Evolutionary conservation across 2,888 invertebrate genomes (phyloP).

Genomic region (Pheosia gnoma): DNA sequence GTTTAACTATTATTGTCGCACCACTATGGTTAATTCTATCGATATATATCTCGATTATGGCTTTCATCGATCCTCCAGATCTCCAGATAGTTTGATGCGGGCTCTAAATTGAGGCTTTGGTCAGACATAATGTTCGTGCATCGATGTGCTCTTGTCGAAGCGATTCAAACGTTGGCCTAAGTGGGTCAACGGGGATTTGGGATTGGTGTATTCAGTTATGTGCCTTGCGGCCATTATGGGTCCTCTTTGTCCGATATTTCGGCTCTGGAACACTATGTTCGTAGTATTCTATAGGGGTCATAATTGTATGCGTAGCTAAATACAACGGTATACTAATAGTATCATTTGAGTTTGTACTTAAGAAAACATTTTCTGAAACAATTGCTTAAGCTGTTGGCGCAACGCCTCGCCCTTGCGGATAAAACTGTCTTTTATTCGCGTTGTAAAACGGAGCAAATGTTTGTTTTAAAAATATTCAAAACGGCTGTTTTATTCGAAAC

Average conservation of each 20-base stretch:
- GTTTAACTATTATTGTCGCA: conserved; percentile 35
- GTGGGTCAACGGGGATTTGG: conserved; percentile 74
- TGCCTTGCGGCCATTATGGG: conserved; percentile 48
- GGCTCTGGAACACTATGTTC: conserved; percentile 49
- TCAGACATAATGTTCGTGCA: conserved; percentile 74
- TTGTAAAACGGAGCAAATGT: not conserved
- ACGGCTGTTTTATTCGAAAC: not conserved
- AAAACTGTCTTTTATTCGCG: conserved; percentile 13
- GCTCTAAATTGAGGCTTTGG: conserved; percentile 71
- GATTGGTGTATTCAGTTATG: conserved; percentile 58
- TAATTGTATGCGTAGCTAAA: not conserved
- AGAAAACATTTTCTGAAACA: conserved; percentile 4
- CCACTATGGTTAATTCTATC: not conserved
- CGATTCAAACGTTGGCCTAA: conserved; percentile 76
- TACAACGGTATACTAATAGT: not conserved
- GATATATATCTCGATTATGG: conserved; percentile 37
- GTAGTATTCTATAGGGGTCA: conserved; percentile 24
- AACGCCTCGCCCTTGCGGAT: not conserved
- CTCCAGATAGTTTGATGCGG: conserved; percentile 69
- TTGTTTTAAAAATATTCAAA: conserved; percentile 2
- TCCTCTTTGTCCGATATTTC: conserved; percentile 57
- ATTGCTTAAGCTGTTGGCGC: conserved; percentile 3
- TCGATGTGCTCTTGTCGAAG: conserved; percentile 75
- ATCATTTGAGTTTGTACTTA: not conserved
- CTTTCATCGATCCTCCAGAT: conserved; percentile 49